These are phyloP conservation scores for Standfussiana lucernea DNA, from an alignment of 2,888 invertebrate species.

Conservation along the genomic window DNA sequence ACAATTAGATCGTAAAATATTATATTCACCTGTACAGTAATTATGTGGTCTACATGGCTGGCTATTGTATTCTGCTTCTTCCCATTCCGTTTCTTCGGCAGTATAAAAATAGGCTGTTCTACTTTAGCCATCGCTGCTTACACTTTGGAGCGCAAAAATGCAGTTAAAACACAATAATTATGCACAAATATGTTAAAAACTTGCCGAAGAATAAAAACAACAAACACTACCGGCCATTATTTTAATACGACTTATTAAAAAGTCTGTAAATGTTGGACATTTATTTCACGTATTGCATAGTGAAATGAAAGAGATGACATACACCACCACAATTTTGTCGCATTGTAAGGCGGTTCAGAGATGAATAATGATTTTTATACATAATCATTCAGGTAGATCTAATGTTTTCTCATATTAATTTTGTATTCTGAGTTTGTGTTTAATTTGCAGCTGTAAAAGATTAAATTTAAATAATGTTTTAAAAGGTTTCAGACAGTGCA, in stretches of 20 bases:
- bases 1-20: slow-evolving; percentile 28
- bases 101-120: slow-evolving; percentile 90
- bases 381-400: neutral
- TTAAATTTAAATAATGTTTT: neutral
- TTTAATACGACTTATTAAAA: slow-evolving; percentile 45
- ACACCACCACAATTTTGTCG: slow-evolving; percentile 41
- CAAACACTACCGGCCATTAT: slow-evolving; percentile 62
- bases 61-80: slow-evolving; percentile 88
- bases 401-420: neutral
- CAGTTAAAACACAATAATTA: slow-evolving; percentile 16
- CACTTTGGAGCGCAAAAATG: slow-evolving; percentile 10
- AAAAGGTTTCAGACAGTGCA: too few relatives aligned
- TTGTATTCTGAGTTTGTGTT: too few relatives aligned
- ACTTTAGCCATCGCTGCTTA: slow-evolving; percentile 81
- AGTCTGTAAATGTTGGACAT: neutral
- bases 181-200: slow-evolving; percentile 33
- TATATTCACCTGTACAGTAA: slow-evolving; percentile 89
- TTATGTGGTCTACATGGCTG: slow-evolving; percentile 92
- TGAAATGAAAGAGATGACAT: neutral
- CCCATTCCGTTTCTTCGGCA: slow-evolving; percentile 91
- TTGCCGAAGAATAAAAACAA: slow-evolving; percentile 60
- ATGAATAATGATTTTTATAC: neutral
- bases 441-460: neutral
- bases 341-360: neutral
- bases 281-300: neutral